Evolutionary conservation across 2,888 invertebrate species (phyloP).

Genomic region (Azorinus chamasolen): DNA sequence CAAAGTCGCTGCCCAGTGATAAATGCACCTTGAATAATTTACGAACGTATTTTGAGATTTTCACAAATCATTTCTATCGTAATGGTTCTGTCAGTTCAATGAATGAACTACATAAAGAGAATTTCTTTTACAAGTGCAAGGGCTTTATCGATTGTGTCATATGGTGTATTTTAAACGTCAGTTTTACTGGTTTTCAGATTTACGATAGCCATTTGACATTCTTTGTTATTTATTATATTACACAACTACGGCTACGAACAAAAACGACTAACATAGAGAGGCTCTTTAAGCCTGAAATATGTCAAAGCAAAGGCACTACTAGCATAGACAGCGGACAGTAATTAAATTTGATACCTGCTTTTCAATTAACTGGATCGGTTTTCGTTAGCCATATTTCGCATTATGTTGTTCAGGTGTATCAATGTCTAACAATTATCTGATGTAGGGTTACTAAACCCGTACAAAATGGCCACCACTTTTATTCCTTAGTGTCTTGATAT

Average conservation of each 20-base stretch:
- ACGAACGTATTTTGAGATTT: too few relatives aligned
- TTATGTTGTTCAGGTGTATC: too few relatives aligned
- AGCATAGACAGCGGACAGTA: not conserved
- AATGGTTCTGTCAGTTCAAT: slow-evolving; percentile 22
- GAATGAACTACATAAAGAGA: slow-evolving; percentile 19
- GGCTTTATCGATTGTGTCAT: slow-evolving; percentile 21
- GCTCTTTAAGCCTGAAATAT: slow-evolving; percentile 8
- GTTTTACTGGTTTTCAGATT: slow-evolving; percentile 36
- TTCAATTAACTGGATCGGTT: slow-evolving; percentile 1
- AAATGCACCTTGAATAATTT: too few relatives aligned
- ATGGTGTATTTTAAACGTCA: slow-evolving; percentile 29
- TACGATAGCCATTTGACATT: not conserved
- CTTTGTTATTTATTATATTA: slow-evolving; percentile 2
- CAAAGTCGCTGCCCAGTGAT: too few relatives aligned
- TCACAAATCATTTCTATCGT: slow-evolving; percentile 35
- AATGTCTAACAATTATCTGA: too few relatives aligned
- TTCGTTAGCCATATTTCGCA: too few relatives aligned
- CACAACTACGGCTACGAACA: not conserved
- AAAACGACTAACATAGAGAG: not conserved
- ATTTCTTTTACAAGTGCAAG: not conserved
- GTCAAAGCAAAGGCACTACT: slow-evolving; percentile 6
- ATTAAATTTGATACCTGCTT: slow-evolving; percentile 6
- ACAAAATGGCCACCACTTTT: too few relatives aligned
- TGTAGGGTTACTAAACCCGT: too few relatives aligned
- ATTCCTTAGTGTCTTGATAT: too few relatives aligned